A percentile compares a stretch with the other conserved stretches of the same genome.
phyloP scores from a whole-genome alignment of 2,113 vertebrate genomes.

The Penelope pileata region DNA sequence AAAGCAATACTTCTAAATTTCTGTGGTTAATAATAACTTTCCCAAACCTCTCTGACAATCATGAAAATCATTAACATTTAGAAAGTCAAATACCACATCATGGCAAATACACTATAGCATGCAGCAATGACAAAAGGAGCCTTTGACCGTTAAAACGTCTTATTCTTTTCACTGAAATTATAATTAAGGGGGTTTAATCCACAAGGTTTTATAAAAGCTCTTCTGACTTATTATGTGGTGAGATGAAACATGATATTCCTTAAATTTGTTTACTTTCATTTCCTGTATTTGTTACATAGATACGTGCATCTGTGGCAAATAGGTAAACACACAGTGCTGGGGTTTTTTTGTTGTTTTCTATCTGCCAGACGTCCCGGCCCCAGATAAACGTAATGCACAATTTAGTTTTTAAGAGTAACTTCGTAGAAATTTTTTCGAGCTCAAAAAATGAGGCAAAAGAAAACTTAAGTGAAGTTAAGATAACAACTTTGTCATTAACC shows the following conservation, averaged over 20 bases:
- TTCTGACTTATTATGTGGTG: background rate
- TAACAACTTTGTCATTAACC: background rate
- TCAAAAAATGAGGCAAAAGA: background rate
- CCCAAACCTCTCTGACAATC: background rate
- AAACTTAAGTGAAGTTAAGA: background rate
- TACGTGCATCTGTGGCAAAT: background rate
- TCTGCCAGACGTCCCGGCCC: no score
- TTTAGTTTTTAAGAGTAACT: background rate
- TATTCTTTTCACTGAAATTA: constrained; percentile 30
- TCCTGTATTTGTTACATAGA: background rate
- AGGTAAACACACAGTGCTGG: background rate
- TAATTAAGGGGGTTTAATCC: background rate
- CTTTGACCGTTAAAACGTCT: constrained; percentile 4
- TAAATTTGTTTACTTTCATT: background rate
- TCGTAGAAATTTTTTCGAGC: background rate
- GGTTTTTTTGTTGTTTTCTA: no score
- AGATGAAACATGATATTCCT: background rate
- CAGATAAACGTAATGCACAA: background rate
- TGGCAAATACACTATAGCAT: background rate
- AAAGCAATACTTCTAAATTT: constrained; percentile 5
- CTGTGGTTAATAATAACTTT: constrained; percentile 38
- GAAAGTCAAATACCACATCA: background rate
- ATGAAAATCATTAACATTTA: constrained; percentile 45
- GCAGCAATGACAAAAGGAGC: constrained; percentile 8
- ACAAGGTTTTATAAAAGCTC: background rate